Evolutionary conservation across 2,888 invertebrate genomes (phyloP), one percentile per base, ranked within the genome.

Genomic region (Platycheirus rosarum): DNA sequence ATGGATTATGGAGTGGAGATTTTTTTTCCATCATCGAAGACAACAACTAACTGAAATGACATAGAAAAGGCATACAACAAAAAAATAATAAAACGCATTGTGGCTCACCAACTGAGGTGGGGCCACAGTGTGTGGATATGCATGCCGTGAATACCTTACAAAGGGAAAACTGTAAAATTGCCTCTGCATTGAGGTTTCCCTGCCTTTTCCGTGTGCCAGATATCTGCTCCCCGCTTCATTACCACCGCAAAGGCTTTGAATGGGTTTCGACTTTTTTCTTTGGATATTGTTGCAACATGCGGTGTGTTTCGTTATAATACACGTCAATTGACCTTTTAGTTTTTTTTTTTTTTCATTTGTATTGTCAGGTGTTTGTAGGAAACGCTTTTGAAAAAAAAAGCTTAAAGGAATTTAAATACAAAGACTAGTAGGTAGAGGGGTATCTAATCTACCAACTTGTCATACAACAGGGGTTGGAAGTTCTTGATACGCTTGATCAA

Each of bases 131-230:
- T 77, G 71, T 77, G 82, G 71, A 71, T 49, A 51, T 82, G 63
- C 82, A 82, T 77, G 82, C 77, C 63, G 62, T 82, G 82, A 82
- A 82, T 82, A 82, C 76, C 77, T 82, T 82, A 77, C 82, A 77
- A 82, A 77, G 82, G 82, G 82, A 82, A 82, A 82, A 82, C 82
- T 82, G 82, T 82, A 73, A 82, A 82, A 82, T 77, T 82, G 71
- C 62, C 71, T 49, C 82, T 62, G 66, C 77, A 82, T 82, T 71
- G 82, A 82, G 82, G 82, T 82, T 53, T 79, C 74, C 62, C 55
- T 68, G 62, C 65, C 48, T 49, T 51, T 44, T 46, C 29, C 35
- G 40, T n/a, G 37, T 37, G 40, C n/a, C 23, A 9, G 7, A 49
- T 8, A 13, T 42, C 37, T 14, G 13, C 35, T 16, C 9, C 37